Evolutionary conservation across 2,797 vertebrate genomes (phyloP).

Genomic region (Orientallactaga sibirica): DNA sequence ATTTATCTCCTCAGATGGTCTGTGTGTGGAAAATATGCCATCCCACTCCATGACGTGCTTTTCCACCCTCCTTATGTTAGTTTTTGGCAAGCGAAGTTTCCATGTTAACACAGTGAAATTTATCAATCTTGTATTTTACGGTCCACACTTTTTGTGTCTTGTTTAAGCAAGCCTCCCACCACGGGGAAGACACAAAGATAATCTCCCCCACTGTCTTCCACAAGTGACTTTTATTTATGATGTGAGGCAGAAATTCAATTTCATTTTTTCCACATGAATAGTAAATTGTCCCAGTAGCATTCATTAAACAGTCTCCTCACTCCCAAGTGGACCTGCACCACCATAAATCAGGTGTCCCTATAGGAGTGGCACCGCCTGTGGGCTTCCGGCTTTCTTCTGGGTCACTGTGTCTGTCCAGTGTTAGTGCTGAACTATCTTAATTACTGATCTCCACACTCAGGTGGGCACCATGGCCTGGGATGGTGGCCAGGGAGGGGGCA

Average conservation of each 20-base stretch:
- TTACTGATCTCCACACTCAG: neutral
- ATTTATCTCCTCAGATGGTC: neutral
- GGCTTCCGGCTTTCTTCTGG: neutral
- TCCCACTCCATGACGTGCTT: neutral
- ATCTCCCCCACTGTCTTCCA: constrained; percentile 13
- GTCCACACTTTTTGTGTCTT: neutral
- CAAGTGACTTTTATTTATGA: constrained; percentile 77
- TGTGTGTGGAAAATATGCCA: fast-evolving
- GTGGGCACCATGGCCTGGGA: neutral
- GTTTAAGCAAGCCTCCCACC: constrained; percentile 12
- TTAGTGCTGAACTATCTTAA: neutral
- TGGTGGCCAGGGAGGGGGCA: fast-evolving
- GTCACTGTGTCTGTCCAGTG: neutral
- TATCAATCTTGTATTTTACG: neutral
- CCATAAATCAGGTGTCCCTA: constrained; percentile 43
- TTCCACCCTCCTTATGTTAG: neutral
- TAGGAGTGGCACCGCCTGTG: neutral
- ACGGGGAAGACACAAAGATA: neutral
- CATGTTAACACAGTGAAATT: neutral
- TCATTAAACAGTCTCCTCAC: constrained; percentile 75
- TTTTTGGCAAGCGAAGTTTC: constrained; percentile 24
- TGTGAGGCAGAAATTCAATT: constrained; percentile 77
- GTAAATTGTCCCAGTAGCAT: constrained; percentile 75
- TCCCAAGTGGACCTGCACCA: neutral
- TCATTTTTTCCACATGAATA: constrained; percentile 74